Evolutionary conservation across 1,140 invertebrate genomes (phyloP), one percentile per base, ranked within the genome.

Genomic region (Eumaeus atala): DNA sequence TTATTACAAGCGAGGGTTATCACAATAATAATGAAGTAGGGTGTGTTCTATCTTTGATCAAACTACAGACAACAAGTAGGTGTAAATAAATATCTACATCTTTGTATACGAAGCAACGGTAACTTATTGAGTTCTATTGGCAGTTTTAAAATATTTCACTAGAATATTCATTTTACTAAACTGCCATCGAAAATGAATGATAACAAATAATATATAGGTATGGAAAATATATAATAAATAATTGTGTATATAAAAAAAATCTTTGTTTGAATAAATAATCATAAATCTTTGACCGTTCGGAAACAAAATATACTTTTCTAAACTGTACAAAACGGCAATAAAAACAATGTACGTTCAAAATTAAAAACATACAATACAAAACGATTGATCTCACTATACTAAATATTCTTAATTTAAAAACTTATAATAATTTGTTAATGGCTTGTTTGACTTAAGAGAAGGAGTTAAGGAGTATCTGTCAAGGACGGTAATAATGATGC

Each of bases 1-100:
- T 48, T 82, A 84, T 87, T 88, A 88, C 85, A 88, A 88, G 87
- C 87, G 80, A 83, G 74, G 83, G 83, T 81, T 84, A 84, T 77
- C 68, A 83, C 71, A 79, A 77, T 71, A 62, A 70, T 72, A 62
- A 72, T 59, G 48, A 49, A 58, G 53, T 56, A 52, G 33, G 38
- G 51, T 53, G 40, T 53, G 38, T 16, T 44, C 42, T 44, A 53
- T 12, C 38, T 44, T 44, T 53, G 18, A 44, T 17, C 0, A 16
- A 16, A 21, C 33, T 33, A 42, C 28, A 53, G 14, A 53, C 14
- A 42, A 21, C 11, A 33, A 36, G 21, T 12, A 53, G 28, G 14
- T 44, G 44, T 53, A 53, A 53, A 53, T 53, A 53, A 73, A 72
- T 28, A 67, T 69, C 63, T 79, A 70, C 67, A 59, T 77, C 72